Base-by-base conservation (phyloP, 2,113 vertebrate species). In the Syrmaticus mikado region DNA sequence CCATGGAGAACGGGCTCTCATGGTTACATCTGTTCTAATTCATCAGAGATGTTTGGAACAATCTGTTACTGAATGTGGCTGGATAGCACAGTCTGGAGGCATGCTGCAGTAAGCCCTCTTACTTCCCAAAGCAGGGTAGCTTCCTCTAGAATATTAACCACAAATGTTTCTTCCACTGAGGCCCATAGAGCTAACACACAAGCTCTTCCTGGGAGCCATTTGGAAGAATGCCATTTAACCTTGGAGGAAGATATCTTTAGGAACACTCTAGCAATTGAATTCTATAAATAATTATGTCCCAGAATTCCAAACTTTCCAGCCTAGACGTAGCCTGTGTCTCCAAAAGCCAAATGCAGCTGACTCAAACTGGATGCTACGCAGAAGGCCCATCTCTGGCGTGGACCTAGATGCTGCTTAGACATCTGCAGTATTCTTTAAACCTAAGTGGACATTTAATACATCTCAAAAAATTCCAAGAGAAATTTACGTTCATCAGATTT, bases 91-190 rank as follows among this genome's bases (percentile, higher is more conserved):
- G 17, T 10, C 41, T 32, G 4, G 32, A 36, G 22, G 17, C 11
- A 28, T 58, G n/a, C 19, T 76, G 27, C 30, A 57, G 30, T 24
- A 72, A 79, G 22, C 30, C 57, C 20, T 57, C 20, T 65, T 30
- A 45, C 4, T 4, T 9, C 85, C 24, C 32, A 32, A 60, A 91
- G 66, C 0, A 0, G 5, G 2, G 4, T 20, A 46, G 5, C 8
- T 90, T 90, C 32, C 34, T 88, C 81, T 43, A 71, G 88, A 80
- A 78, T 7, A 43, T 2, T 20, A 28, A 19, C 6, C 4, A 15
- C 13, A 78, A 50, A 17, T 16, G 60, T 78, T 89, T 55, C 18
- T 78, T 36, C 55, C 46, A 60, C 12, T 6, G 34, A 50, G 6
- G 2, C 50, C 17, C 48, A 17, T 64, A 28, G 52, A 53, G 30